Evolutionary conservation across 2,797 vertebrate species (phyloP), one percentile per base, ranked within the genome.

Genomic region (Enoplosus armatus): DNA sequence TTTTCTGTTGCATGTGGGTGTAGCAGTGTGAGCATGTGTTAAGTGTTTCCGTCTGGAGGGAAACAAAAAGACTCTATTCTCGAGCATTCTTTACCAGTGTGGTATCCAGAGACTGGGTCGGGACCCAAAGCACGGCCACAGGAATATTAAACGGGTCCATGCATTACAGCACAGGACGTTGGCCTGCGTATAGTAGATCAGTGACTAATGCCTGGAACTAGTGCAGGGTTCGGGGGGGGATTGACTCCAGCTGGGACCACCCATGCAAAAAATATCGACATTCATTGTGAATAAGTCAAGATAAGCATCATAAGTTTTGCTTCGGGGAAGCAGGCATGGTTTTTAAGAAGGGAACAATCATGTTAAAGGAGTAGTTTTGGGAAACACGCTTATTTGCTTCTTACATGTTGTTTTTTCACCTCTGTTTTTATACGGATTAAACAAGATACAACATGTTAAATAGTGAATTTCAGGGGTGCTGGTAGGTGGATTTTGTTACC

Each of bases 11-110:
- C 70, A 79, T 82, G 74, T 72, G 89, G 75, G 87, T 84, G 86
- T 79, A 90, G 83, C 85, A 77, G 81, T 68, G 18, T 72, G 77
- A 88, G 79, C 86, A 76, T 87, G 85, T 90, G 85, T 86, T 91
- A 87, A 90, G 85, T 92, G 89, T 91, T 92, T 91, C 87, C 86
- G 82, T 89, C 87, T 91, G 91, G 87, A 88, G 79, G 73, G 81
- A 89, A 86, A 89, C 83, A 90, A 89, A 91, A 91, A 90, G 86
- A 83, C 79, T 88, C 79, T 89, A 86, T 89, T 91, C 85, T 85
- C 61, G 1, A 56, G 84, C 90, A 85, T 89, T 89, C 79, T 89
- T 88, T 77, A 77, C 81, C 84, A 50, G 77, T 80, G 77, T 79
- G 80, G 84, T 88, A 87, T 85, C 83, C 82, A 86, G 72, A 83